phyloP scores from a whole-genome alignment of 1,140 invertebrate genomes.

The Wiebesia pumilae region DNA sequence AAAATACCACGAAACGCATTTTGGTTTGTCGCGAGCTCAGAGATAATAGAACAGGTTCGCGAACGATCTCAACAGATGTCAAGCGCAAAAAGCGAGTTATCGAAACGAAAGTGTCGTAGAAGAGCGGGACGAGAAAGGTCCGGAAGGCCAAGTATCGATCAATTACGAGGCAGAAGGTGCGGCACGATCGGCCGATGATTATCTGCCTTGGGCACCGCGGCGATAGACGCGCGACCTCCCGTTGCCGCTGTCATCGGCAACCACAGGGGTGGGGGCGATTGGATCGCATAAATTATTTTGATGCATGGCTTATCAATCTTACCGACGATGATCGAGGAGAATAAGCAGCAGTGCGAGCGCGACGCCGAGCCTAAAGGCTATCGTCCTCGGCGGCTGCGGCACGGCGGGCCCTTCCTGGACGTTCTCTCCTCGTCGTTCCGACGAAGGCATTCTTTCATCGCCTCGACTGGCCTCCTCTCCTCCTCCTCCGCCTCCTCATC shows the following conservation, averaged over 20 bases:
- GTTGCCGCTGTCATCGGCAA: not conserved
- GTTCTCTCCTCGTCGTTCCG: slow-evolving; percentile 64
- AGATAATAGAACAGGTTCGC: not conserved
- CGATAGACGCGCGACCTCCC: not conserved
- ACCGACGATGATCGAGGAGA: slow-evolving; percentile 66
- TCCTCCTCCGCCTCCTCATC: slow-evolving; percentile 28
- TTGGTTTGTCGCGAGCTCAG: not conserved
- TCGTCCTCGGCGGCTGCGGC: slow-evolving; percentile 57
- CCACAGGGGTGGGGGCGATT: not conserved
- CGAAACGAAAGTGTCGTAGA: not conserved
- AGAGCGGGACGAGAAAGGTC: not conserved
- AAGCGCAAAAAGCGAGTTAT: not conserved
- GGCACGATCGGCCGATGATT: not conserved
- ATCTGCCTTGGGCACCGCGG: not conserved
- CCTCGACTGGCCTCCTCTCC: slow-evolving; percentile 61
- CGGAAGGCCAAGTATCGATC: not conserved
- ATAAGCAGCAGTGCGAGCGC: slow-evolving; percentile 62
- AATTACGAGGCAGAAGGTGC: not conserved
- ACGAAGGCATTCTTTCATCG: slow-evolving; percentile 74
- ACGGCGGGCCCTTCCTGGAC: slow-evolving; percentile 61
- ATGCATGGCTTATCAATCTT: slow-evolving; percentile 54
- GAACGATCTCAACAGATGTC: not conserved
- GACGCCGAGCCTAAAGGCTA: slow-evolving; percentile 58
- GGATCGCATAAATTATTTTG: not conserved
- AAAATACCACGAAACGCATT: too few species aligned